Percentiles rank a stretch among this genome's conserved stretches.
phyloP scores from a whole-genome alignment of 2,888 invertebrate species.

The Tachystola acroxantha region DNA sequence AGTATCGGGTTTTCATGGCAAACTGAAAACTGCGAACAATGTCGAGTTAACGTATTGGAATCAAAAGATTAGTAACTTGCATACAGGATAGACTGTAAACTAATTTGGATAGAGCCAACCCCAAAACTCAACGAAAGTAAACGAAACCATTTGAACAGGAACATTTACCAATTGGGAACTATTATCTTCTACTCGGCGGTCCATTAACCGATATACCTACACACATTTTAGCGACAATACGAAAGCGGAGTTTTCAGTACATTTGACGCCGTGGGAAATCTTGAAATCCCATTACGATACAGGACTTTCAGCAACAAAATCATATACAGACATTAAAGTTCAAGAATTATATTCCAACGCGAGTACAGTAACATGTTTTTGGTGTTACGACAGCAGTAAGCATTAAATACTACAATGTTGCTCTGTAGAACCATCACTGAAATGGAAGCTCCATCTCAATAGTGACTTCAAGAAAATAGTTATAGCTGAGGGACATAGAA shows the following conservation, averaged over 20 bases:
- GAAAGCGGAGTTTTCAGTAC: constrained; percentile 4
- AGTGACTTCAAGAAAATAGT: too few species aligned
- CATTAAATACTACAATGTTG: constrained; percentile 5
- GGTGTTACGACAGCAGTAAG: constrained; percentile 13
- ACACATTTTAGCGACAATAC: too few species aligned
- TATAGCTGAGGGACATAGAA: too few species aligned
- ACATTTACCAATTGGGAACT: too few species aligned
- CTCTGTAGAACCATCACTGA: neutral
- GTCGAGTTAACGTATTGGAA: too few species aligned
- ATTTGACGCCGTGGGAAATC: neutral
- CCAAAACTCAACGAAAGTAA: too few species aligned
- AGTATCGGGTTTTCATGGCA: too few species aligned
- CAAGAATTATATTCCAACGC: constrained; percentile 11
- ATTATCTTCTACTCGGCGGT: neutral
- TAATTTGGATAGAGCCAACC: too few species aligned
- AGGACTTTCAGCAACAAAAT: constrained; percentile 1
- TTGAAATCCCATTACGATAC: neutral
- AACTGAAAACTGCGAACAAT: too few species aligned
- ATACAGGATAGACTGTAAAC: too few species aligned
- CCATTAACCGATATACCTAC: neutral
- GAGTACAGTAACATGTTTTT: constrained; percentile 14
- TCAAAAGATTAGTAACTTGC: too few species aligned
- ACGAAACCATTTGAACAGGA: too few species aligned
- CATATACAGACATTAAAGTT: constrained; percentile 8
- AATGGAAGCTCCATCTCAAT: neutral